A percentile compares a stretch with the other conserved stretches of the same genome.
Conservation (phyloP, 2,113 vertebrate species). For the Tyto alba region DNA sequence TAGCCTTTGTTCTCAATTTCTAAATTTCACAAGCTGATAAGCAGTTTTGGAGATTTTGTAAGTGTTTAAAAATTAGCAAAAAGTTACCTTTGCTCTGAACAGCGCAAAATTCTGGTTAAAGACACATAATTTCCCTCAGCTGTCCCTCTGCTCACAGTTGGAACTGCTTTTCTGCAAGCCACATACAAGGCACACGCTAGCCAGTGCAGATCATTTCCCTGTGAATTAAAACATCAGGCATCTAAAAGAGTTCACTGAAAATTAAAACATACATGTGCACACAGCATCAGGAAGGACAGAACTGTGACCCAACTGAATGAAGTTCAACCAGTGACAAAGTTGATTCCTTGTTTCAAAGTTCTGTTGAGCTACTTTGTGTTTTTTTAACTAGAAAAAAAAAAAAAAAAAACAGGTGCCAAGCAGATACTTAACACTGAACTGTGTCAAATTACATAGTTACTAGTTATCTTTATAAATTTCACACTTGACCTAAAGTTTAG, state of each 20-base stretch:
- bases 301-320: fast-evolving
- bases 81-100: constrained; percentile 87
- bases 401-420: background rate
- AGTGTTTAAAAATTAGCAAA: background rate
- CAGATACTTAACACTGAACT: background rate
- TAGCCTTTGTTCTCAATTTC: background rate
- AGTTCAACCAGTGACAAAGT: background rate
- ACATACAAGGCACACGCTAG: constrained; percentile 91
- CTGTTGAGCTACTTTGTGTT: background rate
- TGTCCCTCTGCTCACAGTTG: constrained; percentile 87
- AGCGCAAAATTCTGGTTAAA: constrained; percentile 87
- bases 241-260: background rate
- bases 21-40: background rate
- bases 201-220: constrained; percentile 95
- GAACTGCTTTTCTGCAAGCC: constrained; percentile 88
- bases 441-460: background rate
- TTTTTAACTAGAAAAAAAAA: background rate
- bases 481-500: background rate
- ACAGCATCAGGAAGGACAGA: fast-evolving
- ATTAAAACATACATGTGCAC: fast-evolving
- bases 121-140: constrained; percentile 92
- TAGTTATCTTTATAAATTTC: too few relatives aligned
- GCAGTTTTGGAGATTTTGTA: background rate
- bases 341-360: background rate
- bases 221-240: constrained; percentile 12